Evolutionary conservation across 2,888 invertebrate genomes (phyloP).

Genomic region (Pristionchus entomophagus): DNA sequence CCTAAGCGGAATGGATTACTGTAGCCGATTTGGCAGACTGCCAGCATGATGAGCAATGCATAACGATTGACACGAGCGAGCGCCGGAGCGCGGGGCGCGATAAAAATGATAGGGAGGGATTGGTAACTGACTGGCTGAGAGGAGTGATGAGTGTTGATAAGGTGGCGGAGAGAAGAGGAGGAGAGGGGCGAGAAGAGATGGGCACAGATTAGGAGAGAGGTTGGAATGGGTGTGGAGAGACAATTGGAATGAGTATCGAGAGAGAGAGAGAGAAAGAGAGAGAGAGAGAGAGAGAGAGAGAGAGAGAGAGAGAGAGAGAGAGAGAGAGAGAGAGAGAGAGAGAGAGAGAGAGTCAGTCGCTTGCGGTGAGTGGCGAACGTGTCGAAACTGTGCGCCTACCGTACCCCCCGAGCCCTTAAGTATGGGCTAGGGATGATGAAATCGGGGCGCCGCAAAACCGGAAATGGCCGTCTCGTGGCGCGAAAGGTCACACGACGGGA

Average conservation of each 20-base stretch:
- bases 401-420: constrained; percentile 50
- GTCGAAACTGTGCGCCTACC: constrained; percentile 50
- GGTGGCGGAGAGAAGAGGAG: constrained; percentile 29
- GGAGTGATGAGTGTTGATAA: constrained; percentile 46
- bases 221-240: too few relatives aligned
- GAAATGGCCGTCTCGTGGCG: too few relatives aligned
- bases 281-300: constrained; percentile 49
- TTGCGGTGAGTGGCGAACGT: constrained; percentile 51
- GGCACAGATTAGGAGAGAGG: constrained; percentile 48
- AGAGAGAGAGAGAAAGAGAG: not conserved
- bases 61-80: not conserved
- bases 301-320: too few relatives aligned
- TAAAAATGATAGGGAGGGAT: constrained; percentile 8
- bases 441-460: too few relatives aligned
- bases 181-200: constrained; percentile 19
- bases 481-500: too few relatives aligned
- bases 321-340: constrained; percentile 49
- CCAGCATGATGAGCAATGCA: not conserved
- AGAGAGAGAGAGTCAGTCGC: not conserved
- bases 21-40: not conserved
- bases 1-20: not conserved
- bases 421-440: not conserved
- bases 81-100: not conserved
- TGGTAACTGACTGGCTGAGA: constrained; percentile 40
- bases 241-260: constrained; percentile 51